Evolutionary conservation across 2,888 invertebrate species (phyloP), one percentile per base, ranked within the genome.

Genomic region (Rhabditoides inermis): DNA sequence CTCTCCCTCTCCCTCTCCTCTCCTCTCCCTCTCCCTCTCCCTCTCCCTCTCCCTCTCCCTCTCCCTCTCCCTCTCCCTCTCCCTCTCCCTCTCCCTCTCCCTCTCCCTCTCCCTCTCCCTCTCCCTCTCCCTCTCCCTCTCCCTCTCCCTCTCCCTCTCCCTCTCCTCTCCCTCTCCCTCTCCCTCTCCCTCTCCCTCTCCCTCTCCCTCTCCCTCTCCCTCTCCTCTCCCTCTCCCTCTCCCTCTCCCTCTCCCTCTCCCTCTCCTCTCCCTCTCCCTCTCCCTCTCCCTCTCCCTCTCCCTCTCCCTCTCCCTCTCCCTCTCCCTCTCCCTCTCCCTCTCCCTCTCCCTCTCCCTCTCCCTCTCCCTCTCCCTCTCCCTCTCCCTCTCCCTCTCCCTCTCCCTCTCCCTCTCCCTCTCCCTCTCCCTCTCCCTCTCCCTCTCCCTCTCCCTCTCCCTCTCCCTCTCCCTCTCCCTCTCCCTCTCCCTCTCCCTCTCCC

Each of bases 21-120:
- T 35, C n/a, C n/a, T n/a, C n/a, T n/a, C n/a, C n/a, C n/a, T n/a
- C n/a, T n/a, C n/a, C n/a, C 25, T 45, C 45, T 35, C 45, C 25
- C 22, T 18, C 15, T 45, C 45, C 20, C 45, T 45, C 35, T 39
- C 39, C 23, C 45, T 39, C 39, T n/a, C 5, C 32, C 32, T 45
- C 45, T 45, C 45, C 30, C 30, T 1, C 10, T 45, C 26, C 45
- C 35, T 1, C 20, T 5, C 25, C 23, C 28, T 45, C 32, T 45
- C 45, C 25, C 22, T 4, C 7, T 18, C 45, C 23, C 23, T 45
- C 35, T 45, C 35, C 20, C 10, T 3, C 23, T 45, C 32, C 15
- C 15, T 10, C 15, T 32, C 32, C 15, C 15, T 32, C 32, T 32
- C 32, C 32, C 32, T 32, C 15, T 32, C 15, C 10, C 32, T 12